Evolutionary conservation across 2,888 invertebrate species (phyloP).

Genomic region (Rhimphoctona megacephalus): DNA sequence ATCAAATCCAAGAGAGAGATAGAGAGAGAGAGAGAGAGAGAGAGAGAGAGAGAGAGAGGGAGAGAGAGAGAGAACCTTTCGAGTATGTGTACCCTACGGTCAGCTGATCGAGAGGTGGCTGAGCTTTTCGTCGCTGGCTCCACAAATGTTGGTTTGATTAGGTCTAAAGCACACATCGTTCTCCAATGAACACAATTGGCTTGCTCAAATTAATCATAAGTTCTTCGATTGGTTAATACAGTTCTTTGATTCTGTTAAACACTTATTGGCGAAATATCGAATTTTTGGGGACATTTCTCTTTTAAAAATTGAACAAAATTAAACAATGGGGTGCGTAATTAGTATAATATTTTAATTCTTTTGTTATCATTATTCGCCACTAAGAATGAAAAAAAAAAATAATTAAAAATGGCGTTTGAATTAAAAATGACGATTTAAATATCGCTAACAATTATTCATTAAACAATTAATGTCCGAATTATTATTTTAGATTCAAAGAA

Average conservation of each 20-base stretch:
- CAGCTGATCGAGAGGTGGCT: constrained; percentile 59
- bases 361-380: no score
- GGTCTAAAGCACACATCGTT: background rate
- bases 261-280: background rate
- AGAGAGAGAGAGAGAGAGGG: constrained; percentile 15
- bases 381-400: no score
- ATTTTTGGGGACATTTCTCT: background rate
- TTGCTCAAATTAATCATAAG: background rate
- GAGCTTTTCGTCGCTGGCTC: constrained; percentile 21
- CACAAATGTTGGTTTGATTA: constrained; percentile 13
- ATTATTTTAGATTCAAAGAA: background rate
- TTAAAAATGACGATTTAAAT: no score
- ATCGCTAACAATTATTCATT: background rate
- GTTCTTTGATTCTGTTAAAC: background rate
- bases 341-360: background rate
- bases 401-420: no score
- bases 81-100: constrained; percentile 49
- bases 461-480: background rate
- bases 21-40: constrained; percentile 24
- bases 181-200: background rate
- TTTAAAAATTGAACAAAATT: background rate
- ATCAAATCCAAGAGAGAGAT: constrained; percentile 23
- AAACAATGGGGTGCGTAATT: background rate
- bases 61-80: constrained; percentile 30
- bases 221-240: background rate